phyloP scores from a whole-genome alignment of 2,888 invertebrate genomes.

The Odontocolon sp. region DNA sequence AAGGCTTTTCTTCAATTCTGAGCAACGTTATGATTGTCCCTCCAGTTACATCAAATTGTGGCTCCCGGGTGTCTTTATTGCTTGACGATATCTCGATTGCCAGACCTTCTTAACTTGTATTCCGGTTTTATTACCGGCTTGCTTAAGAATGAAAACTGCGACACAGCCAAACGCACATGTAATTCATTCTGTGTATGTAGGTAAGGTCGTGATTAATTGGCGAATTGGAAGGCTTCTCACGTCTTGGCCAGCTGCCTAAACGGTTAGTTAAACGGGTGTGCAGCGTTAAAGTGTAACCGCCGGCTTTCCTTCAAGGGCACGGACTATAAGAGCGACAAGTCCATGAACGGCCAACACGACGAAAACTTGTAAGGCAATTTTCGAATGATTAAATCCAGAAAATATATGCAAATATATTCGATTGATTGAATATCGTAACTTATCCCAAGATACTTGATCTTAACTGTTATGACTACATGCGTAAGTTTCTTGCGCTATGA shows the following conservation, averaged over 20 bases:
- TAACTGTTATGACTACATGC: too few relatives aligned
- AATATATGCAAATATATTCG: too few relatives aligned
- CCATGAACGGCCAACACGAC: too few relatives aligned
- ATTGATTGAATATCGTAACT: too few relatives aligned
- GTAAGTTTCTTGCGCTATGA: too few relatives aligned
- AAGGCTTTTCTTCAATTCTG: conserved; percentile 4
- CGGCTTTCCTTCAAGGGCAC: background rate
- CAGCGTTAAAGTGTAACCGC: conserved; percentile 25
- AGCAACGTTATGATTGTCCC: too few relatives aligned
- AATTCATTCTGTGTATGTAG: background rate
- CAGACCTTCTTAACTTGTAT: background rate
- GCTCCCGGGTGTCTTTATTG: background rate
- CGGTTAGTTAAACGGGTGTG: conserved; percentile 31
- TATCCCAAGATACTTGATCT: too few relatives aligned
- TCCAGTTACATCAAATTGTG: background rate
- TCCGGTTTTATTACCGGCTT: background rate
- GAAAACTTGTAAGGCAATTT: too few relatives aligned
- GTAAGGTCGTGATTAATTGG: conserved; percentile 18
- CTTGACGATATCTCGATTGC: background rate
- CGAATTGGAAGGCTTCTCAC: conserved; percentile 21
- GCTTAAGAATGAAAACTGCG: background rate
- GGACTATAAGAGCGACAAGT: too few relatives aligned
- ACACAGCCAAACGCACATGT: background rate
- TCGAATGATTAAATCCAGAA: too few relatives aligned
- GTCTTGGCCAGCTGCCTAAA: conserved; percentile 45